phyloP scores from a whole-genome alignment of 2,113 vertebrate genomes.

The Microtus montanus region DNA sequence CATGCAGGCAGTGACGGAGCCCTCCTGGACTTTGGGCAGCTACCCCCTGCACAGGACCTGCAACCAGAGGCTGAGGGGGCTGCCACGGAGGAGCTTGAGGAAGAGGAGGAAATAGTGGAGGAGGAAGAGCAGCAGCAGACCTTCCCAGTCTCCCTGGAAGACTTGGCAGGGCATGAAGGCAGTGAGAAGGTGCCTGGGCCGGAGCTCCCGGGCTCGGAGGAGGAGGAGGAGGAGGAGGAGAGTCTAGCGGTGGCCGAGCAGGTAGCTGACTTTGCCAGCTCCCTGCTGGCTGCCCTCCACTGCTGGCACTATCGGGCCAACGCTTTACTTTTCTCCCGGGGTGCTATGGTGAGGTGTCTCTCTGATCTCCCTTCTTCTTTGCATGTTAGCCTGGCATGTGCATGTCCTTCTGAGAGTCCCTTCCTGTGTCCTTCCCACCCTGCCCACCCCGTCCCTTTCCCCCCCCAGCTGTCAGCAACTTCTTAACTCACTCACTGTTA shows the following conservation, averaged over 20 bases:
- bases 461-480: background rate
- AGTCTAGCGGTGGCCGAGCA: conserved; percentile 92
- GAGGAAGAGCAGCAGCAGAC: conserved; percentile 76
- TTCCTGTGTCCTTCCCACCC: background rate
- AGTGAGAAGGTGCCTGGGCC: conserved; percentile 78
- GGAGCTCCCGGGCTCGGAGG: conserved; percentile 82
- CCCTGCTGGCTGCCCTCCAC: conserved; percentile 93
- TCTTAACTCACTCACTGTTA: conserved; percentile 61
- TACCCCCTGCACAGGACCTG: conserved; percentile 79
- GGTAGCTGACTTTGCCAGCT: conserved; percentile 96
- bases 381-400: conserved; percentile 72
- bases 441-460: background rate
- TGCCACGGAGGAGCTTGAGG: conserved; percentile 80
- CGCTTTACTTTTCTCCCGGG: conserved; percentile 94
- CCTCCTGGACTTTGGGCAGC: conserved; percentile 88
- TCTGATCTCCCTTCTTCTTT: conserved; percentile 74
- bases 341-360: conserved; percentile 94
- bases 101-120: conserved; percentile 71
- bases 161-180: conserved; percentile 78
- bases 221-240: conserved; percentile 89
- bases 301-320: conserved; percentile 95
- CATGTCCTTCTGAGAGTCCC: conserved; percentile 45
- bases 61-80: conserved; percentile 82
- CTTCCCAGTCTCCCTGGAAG: conserved; percentile 84
- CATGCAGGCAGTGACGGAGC: conserved; percentile 90